These are phyloP conservation scores for Corythoichthys haematopterus DNA, from an alignment of 2,113 vertebrate species.

Conservation along the genomic window DNA sequence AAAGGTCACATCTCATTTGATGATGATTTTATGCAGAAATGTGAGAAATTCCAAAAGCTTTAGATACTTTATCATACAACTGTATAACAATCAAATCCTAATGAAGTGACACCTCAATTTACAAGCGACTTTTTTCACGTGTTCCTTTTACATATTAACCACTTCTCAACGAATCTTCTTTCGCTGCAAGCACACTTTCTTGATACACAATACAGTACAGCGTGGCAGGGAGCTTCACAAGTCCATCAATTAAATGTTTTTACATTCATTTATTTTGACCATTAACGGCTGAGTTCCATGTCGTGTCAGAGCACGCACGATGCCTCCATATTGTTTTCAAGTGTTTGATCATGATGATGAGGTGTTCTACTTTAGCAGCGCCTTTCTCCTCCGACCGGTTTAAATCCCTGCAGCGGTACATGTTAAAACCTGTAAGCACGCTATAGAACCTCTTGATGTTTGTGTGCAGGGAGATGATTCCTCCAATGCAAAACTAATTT, in stretches of 20 bases:
- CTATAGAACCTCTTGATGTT: neutral
- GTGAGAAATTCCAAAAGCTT: too few relatives aligned
- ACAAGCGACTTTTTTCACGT: too few relatives aligned
- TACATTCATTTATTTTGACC: neutral
- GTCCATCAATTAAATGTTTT: neutral
- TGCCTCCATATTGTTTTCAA: neutral
- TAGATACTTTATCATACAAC: too few relatives aligned
- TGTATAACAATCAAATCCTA: too few relatives aligned
- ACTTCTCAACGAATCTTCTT: too few relatives aligned
- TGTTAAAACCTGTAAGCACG: slow-evolving; percentile 22
- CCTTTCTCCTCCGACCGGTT: slow-evolving; percentile 16
- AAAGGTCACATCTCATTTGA: too few relatives aligned
- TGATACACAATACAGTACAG: too few relatives aligned
- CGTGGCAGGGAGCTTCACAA: too few relatives aligned
- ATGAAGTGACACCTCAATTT: too few relatives aligned
- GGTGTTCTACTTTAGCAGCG: slow-evolving; percentile 10
- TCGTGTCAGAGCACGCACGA: neutral
- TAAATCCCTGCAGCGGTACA: slow-evolving; percentile 20
- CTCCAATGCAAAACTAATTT: slow-evolving; percentile 20
- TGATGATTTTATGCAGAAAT: too few relatives aligned
- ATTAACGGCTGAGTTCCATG: neutral
- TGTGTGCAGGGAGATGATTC: neutral
- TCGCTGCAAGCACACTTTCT: too few relatives aligned
- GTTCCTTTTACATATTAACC: too few relatives aligned
- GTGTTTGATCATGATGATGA: slow-evolving; percentile 15